A percentile compares a stretch with the other conserved stretches of the same genome.
phyloP scores from a whole-genome alignment of 30 jellyfish, hydroid and myxozoan genomes.

The Hydra vulgaris region DNA sequence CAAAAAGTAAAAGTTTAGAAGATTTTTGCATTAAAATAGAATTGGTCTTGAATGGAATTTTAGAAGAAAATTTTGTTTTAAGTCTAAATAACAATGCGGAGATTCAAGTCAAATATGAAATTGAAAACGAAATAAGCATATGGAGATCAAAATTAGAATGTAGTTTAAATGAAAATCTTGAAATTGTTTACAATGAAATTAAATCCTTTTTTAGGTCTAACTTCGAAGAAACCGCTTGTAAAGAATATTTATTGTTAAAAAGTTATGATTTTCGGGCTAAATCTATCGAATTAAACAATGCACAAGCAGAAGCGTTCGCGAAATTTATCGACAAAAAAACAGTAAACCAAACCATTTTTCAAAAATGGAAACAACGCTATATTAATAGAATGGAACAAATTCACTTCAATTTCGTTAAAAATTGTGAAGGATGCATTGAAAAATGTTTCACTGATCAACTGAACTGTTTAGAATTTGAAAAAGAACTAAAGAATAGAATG shows the following conservation, averaged over 20 bases:
- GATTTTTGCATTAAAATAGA: not conserved
- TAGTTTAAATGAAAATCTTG: too few species aligned
- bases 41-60: not conserved
- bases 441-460: not conserved
- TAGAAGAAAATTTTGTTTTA: conserved; percentile 4
- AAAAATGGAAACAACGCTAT: conserved; percentile 4
- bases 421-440: not conserved
- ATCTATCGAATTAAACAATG: not conserved
- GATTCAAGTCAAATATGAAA: not conserved
- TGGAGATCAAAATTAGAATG: not conserved
- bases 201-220: too few species aligned
- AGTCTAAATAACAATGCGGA: not conserved
- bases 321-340: not conserved
- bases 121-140: conserved; percentile 1
- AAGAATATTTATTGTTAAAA: too few species aligned
- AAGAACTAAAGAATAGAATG: not conserved
- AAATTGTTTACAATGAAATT: too few species aligned
- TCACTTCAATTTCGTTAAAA: not conserved
- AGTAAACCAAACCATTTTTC: not conserved
- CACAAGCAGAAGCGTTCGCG: not conserved
- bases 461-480: not conserved
- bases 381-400: not conserved
- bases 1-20: too few species aligned
- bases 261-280: too few species aligned
- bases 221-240: too few species aligned